phyloP scores from a whole-genome alignment of 2,888 invertebrate genomes.

The Nephrocerus scutellatus region DNA sequence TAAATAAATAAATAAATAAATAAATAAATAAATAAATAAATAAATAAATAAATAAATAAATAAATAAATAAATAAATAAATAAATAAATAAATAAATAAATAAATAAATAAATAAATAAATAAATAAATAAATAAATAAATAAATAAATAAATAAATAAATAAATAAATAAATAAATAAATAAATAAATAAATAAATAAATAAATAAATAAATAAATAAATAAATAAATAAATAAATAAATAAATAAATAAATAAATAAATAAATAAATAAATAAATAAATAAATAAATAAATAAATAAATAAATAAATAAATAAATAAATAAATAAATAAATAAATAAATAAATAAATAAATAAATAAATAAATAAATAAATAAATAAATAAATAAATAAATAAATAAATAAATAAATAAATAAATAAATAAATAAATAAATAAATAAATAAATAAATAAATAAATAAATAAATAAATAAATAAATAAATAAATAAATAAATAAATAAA shows the following conservation, averaged over 20 bases:
- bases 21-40: background rate
- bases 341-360: no score
- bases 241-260: background rate
- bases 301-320: no score
- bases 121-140: background rate
- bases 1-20: background rate
- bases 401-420: no score
- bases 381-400: no score
- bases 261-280: background rate
- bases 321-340: no score
- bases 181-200: background rate
- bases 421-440: background rate
- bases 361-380: no score
- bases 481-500: no score
- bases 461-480: no score
- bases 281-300: background rate
- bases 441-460: background rate
- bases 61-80: background rate
- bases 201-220: background rate
- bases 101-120: background rate
- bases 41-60: background rate
- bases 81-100: background rate
- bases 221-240: background rate
- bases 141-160: background rate
- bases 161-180: background rate